Conservation (phyloP, 2,888 invertebrate species). For the Parelbella ahira region DNA sequence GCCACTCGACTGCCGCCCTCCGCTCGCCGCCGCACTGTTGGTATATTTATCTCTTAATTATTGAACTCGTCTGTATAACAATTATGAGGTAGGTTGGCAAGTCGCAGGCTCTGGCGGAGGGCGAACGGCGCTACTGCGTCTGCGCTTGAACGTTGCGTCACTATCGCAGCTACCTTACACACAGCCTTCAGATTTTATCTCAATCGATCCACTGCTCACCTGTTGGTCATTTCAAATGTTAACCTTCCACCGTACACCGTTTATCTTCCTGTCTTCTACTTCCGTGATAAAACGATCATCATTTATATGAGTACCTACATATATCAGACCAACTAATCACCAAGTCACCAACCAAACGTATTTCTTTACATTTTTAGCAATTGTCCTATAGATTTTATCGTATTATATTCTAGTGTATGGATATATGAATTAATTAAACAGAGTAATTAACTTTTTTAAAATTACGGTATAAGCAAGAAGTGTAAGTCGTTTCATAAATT, state of each 20-base stretch:
- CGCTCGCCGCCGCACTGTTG: slow-evolving; percentile 66
- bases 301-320: neutral
- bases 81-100: slow-evolving; percentile 67
- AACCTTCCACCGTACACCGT: slow-evolving; percentile 63
- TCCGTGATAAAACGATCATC: slow-evolving; percentile 43
- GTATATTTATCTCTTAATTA: slow-evolving; percentile 79
- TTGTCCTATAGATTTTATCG: too few species aligned
- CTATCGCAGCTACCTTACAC: slow-evolving; percentile 38
- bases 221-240: slow-evolving; percentile 60
- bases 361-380: too few species aligned
- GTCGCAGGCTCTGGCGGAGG: slow-evolving; percentile 52
- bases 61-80: slow-evolving; percentile 75
- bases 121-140: slow-evolving; percentile 68
- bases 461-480: too few species aligned
- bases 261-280: slow-evolving; percentile 60
- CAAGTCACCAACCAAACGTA: too few species aligned
- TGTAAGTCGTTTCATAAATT: too few species aligned
- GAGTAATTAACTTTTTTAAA: too few species aligned
- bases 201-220: slow-evolving; percentile 54
- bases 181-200: slow-evolving; percentile 70
- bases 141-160: slow-evolving; percentile 67
- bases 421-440: too few species aligned
- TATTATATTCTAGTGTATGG: too few species aligned
- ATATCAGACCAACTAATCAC: too few species aligned
- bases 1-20: slow-evolving; percentile 75